Evolutionary conservation across 2,113 vertebrate species (phyloP).

Genomic region (Microtus ochrogaster): DNA sequence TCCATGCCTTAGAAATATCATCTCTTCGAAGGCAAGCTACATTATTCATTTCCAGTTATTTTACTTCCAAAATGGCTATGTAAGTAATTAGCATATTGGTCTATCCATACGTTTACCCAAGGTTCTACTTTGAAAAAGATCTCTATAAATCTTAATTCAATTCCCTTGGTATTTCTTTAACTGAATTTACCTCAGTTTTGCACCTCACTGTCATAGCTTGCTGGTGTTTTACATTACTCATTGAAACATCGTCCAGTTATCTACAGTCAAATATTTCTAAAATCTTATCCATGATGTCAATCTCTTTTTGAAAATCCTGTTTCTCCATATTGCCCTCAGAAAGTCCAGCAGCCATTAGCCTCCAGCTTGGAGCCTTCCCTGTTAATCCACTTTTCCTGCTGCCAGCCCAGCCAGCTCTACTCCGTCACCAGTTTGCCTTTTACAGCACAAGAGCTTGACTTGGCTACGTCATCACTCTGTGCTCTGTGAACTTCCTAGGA

Average conservation of each 20-base stretch:
- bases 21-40: not conserved
- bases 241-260: not conserved
- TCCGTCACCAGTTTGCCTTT: not conserved
- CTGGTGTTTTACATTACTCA: not conserved
- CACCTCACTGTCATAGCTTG: not conserved
- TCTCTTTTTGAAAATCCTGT: not conserved
- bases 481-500: not conserved
- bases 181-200: not conserved
- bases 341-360: not conserved
- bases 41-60: not conserved
- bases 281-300: not conserved
- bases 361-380: not conserved
- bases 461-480: not conserved
- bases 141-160: not conserved
- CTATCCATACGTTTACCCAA: not conserved
- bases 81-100: too few relatives aligned
- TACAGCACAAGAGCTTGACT: not conserved
- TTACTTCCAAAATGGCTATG: not conserved
- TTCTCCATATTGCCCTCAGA: not conserved
- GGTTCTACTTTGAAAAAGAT: not conserved
- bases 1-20: not conserved
- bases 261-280: not conserved
- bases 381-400: fast-evolving
- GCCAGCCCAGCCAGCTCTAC: not conserved
- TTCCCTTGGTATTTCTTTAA: not conserved